Base-by-base conservation (phyloP, 2,888 invertebrate species). In the Perithous albicinctus region DNA sequence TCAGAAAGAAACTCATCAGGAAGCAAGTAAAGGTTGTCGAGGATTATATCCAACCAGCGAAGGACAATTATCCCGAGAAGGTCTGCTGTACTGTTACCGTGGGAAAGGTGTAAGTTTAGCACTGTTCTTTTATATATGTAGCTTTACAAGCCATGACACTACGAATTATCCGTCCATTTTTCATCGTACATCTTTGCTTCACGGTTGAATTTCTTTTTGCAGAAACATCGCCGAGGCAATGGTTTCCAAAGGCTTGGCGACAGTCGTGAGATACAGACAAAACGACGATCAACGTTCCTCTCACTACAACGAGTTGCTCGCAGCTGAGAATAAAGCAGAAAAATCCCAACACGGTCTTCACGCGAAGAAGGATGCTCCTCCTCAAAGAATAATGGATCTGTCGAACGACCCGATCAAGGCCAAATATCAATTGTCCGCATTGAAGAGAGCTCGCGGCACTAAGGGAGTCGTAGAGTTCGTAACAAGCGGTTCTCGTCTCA, bases 401-500 rank as follows among this genome's bases (percentile, higher is more conserved):
- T 95, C 96, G 79, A 96, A 96, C 4, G 95, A 98, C 93, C 94
- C 96, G 51, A 94, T 96, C 0, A 97, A 97, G 90, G 96, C 97
- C 1, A 98, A 97, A 92, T 97, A 98, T 91, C 99, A 99, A 93
- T 94, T 99, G 91, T 98, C 99, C 59, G 97, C 98, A 90, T 95
- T 99, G 89, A 98, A 98, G 93, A 95, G 99, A 87, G 97, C 98
- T 7, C 96, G 97, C 78, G 96, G 97, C 85, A 96, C 97, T 61
- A 98, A 98, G 91, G 99, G 97, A 3, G 95, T 98, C 12, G 99
- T 99, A 2, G 99, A 99, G 92, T 99, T 99, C 92, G 98, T 99
- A 0, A 97, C 99, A 0, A 98, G 98, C 90, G 99, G 99, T 18
- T 99, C 99, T 0, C 95, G 99, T 59, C 94, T 99, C 90, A 95